Evolutionary conservation across 1,140 invertebrate genomes (phyloP), one percentile per base, ranked within the genome.

Genomic region (Lutraria rhynchaena): DNA sequence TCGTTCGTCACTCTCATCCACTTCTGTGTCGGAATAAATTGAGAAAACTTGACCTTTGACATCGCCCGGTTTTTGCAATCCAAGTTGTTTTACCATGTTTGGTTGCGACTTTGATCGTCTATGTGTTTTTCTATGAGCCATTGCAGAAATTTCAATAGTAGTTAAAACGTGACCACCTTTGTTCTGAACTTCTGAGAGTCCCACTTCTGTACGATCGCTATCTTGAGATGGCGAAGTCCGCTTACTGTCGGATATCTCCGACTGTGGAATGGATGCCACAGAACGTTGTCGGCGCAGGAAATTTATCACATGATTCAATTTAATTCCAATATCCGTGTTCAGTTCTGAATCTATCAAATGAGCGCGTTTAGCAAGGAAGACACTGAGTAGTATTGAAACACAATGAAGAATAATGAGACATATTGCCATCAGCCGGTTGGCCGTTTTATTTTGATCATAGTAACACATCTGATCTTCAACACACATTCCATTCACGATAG

Each of bases 401-500:
- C 76, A 70, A 44, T 80, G 76, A 37, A 55, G 29, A 5, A 80
- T n/a, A 17, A 80, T 70, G 15, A 80, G 63, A 17, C 31, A 19
- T n/a, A 80, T 80, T 1, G 76, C 76, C 63, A 80, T 69, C 1
- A 70, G 15, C 27, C 76, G 31, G 51, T 80, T 80, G 17, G 76
- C 49, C 2, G 44, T 31, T 3, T 58, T 13, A 49, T 80, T 70
- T 58, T 58, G 57, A 65, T 80, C 76, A 27, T 80, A 80, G 76
- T 69, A 80, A n/a, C 76, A 80, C 65, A 58, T 44, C 53, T 69
- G 63, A 29, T 29, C 51, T 27, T 70, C 55, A 5, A 80, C 44
- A 57, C 76, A 80, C 2, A 80, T 29, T 35, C 76, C 76, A 57
- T 80, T 80, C 3, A 80, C 76, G 11, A 80, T 65, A 5, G 65